phyloP scores from a whole-genome alignment of 2,888 invertebrate species.

The Cetonia aurata region DNA sequence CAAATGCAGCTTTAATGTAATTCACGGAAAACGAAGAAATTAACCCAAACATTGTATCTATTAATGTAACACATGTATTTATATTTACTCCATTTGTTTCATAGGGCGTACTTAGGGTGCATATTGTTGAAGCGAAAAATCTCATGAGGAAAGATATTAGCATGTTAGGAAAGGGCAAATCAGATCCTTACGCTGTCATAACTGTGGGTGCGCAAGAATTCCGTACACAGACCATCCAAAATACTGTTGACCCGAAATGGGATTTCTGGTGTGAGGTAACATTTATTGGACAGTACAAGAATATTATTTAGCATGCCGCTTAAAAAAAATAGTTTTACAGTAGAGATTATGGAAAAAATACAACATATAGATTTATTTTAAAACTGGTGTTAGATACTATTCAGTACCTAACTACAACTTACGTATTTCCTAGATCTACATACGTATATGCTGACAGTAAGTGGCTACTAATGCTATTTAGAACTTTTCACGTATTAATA shows the following conservation, averaged over 20 bases:
- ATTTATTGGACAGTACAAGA: not conserved
- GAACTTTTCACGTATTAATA: too few species aligned
- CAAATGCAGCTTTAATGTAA: too few species aligned
- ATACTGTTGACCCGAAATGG: constrained; percentile 96
- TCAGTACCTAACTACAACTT: too few species aligned
- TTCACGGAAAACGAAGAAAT: too few species aligned
- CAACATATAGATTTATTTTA: too few species aligned
- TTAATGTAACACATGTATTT: not conserved
- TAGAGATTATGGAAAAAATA: not conserved
- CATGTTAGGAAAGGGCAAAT: constrained; percentile 92
- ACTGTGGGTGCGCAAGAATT: constrained; percentile 94
- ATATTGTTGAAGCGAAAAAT: constrained; percentile 94
- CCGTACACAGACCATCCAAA: constrained; percentile 94
- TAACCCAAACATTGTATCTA: too few species aligned
- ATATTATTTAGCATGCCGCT: not conserved
- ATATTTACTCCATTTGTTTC: constrained; percentile 4
- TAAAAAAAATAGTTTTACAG: constrained; percentile 1
- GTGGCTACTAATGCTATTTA: too few species aligned
- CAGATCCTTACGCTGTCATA: constrained; percentile 95
- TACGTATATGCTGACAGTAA: too few species aligned
- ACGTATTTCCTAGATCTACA: too few species aligned
- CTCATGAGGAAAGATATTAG: constrained; percentile 96
- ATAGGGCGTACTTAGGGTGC: constrained; percentile 95
- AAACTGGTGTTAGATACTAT: too few species aligned
- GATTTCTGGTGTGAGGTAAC: constrained; percentile 97